Percentiles rank a stretch among this genome's conserved stretches.
These are phyloP conservation scores for Sebastes cheni DNA, from an alignment of 2,797 vertebrate genomes.

Conservation along the genomic window DNA sequence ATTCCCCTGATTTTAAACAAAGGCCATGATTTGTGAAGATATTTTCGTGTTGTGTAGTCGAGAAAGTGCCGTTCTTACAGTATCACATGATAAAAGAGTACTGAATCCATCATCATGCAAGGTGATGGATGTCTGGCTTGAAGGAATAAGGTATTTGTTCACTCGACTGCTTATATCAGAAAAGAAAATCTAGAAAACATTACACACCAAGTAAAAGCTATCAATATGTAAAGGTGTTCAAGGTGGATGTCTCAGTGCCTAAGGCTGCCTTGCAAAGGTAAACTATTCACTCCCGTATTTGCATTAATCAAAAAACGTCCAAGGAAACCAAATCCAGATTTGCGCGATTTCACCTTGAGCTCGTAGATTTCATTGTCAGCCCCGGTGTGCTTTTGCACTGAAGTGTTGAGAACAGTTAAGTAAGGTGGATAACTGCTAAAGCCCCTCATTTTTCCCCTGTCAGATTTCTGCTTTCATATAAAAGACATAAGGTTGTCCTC, in stretches of 20 bases:
- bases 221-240: conserved; percentile 40
- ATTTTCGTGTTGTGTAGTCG: conserved; percentile 25
- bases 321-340: conserved; percentile 50
- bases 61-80: not conserved
- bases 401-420: conserved; percentile 62
- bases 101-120: not conserved
- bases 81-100: conserved; percentile 14
- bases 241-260: conserved; percentile 20
- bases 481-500: conserved; percentile 47
- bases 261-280: conserved; percentile 22
- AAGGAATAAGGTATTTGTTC: conserved; percentile 8
- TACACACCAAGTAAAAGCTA: conserved; percentile 25
- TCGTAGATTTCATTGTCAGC: conserved; percentile 47
- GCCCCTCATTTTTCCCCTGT: conserved; percentile 47
- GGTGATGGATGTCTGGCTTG: conserved; percentile 18
- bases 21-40: conserved; percentile 48
- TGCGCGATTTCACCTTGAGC: conserved; percentile 55
- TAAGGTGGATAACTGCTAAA: conserved; percentile 55
- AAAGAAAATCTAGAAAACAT: conserved; percentile 4
- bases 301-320: conserved; percentile 40
- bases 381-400: conserved; percentile 34
- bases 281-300: conserved; percentile 41
- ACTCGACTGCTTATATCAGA: conserved; percentile 8
- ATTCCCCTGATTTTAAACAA: conserved; percentile 60
- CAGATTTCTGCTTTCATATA: conserved; percentile 39